Base-by-base conservation (phyloP, 2,888 invertebrate species). In the Lepidochitona cinerea region DNA sequence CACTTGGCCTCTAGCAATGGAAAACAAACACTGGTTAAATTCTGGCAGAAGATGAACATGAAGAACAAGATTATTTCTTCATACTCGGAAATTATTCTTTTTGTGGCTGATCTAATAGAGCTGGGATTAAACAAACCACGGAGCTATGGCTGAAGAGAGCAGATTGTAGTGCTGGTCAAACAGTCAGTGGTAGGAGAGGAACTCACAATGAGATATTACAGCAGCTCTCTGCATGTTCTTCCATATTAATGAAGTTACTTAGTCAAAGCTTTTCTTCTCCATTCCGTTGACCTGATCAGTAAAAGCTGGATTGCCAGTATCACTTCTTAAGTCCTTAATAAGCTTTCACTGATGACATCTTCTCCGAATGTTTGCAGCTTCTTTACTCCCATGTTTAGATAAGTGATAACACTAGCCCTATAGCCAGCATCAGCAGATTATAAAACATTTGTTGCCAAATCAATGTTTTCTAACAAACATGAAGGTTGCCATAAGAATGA, bases 171-270 rank as follows among this genome's bases (percentile, higher is more conserved):
- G 26, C 59, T 59, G 29, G 26, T 59, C 59, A 59, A 59, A 59
- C 59, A 59, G 23, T 59, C 29, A 59, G 29, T 59, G 12, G 23
- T 23, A 29, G 12, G 23, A 23, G 29, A 23, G 32, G 59, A 59
- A 59, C 23, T 14, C 23, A 29, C 2, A 32, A 29, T 29, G 23
- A 59, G 59, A 59, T 26, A 59, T 59, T 59, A 59, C 26, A 29
- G 29, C 59, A 59, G 32, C 12, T 14, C 59, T 14, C 59, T 59
- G 29, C 59, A 23, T 59, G 59, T 59, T 59, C 59, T 32, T 59
- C 59, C 59, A 59, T 59, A 59, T 59, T 59, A 59, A 59, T 59
- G 59, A 59, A 59, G 59, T 29, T 29, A 29, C 26, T 59, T 59
- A 59, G 59, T 26, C 12, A 32, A 23, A 2, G 59, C 12, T 29